Conservation (phyloP, 2,113 vertebrate species). For the Etheostoma spectabile region DNA sequence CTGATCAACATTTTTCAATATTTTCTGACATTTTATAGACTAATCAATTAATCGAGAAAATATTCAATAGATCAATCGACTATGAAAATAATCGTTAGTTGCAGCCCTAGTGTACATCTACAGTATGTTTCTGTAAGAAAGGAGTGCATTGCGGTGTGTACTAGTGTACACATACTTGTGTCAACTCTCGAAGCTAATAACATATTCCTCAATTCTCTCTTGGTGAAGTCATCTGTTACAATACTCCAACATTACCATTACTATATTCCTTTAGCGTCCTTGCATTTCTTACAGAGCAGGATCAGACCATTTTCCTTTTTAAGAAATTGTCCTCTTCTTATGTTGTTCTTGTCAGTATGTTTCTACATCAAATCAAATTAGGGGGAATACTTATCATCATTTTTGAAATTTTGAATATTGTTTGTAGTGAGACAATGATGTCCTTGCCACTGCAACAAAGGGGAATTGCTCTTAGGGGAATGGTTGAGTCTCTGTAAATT, state of each 20-base stretch:
- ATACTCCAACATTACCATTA: background rate
- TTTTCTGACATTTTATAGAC: too few species aligned
- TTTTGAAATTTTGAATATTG: too few species aligned
- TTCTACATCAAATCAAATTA: background rate
- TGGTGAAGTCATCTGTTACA: background rate
- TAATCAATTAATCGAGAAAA: too few species aligned
- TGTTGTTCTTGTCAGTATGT: background rate
- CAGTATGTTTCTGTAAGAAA: conserved; percentile 5
- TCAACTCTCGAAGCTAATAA: background rate
- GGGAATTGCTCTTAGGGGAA: too few species aligned
- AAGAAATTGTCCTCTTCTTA: too few species aligned
- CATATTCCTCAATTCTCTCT: background rate
- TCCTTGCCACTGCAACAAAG: too few species aligned
- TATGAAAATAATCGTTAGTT: too few species aligned
- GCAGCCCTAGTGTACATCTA: background rate
- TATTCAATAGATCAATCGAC: too few species aligned
- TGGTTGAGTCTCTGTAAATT: too few species aligned
- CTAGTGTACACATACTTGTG: background rate
- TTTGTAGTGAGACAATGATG: too few species aligned
- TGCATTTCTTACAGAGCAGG: background rate
- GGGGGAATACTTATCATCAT: too few species aligned
- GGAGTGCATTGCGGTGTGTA: background rate
- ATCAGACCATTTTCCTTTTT: background rate
- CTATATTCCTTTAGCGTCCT: background rate
- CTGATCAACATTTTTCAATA: too few species aligned